Conservation (phyloP, 2,797 vertebrate species). For the Sphaeramia orbicularis region DNA sequence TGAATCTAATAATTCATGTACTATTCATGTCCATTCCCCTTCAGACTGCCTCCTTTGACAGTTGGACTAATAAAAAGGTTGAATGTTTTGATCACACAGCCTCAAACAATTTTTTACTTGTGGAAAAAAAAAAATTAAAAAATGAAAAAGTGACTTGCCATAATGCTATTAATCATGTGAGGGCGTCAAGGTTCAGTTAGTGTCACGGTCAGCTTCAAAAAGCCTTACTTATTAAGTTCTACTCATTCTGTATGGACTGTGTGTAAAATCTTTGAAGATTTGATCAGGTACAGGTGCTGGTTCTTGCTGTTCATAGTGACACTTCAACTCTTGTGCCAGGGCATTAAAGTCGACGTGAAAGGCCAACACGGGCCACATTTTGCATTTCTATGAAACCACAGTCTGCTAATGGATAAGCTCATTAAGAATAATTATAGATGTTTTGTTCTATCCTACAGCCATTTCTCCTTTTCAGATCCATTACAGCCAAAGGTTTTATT, state of each 20-base stretch:
- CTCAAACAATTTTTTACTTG: slow-evolving; percentile 73
- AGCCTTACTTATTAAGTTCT: slow-evolving; percentile 81
- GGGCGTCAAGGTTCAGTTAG: slow-evolving; percentile 76
- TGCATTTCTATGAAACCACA: slow-evolving; percentile 77
- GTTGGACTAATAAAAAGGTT: slow-evolving; percentile 70
- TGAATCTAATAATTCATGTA: slow-evolving; percentile 63
- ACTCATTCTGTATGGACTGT: slow-evolving; percentile 74
- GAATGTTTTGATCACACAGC: slow-evolving; percentile 82
- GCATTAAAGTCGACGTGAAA: slow-evolving; percentile 76
- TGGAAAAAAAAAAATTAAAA: too few species aligned
- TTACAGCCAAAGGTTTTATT: slow-evolving; percentile 69
- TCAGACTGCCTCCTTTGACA: slow-evolving; percentile 65
- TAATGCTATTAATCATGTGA: slow-evolving; percentile 82
- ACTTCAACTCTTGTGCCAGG: slow-evolving; percentile 71
- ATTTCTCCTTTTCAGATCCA: slow-evolving; percentile 55
- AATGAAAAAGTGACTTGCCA: slow-evolving; percentile 62
- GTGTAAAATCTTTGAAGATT: slow-evolving; percentile 83
- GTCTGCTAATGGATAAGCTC: slow-evolving; percentile 74
- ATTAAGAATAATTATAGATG: slow-evolving; percentile 82
- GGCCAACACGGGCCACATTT: slow-evolving; percentile 72
- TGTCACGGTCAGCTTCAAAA: slow-evolving; percentile 84
- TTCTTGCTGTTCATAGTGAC: slow-evolving; percentile 81
- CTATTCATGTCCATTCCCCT: slow-evolving; percentile 41
- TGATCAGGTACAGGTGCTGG: slow-evolving; percentile 84
- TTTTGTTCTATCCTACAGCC: slow-evolving; percentile 70